These are phyloP conservation scores for Drepana arcuata DNA, from an alignment of 1,140 invertebrate species.

Conservation along the genomic window DNA sequence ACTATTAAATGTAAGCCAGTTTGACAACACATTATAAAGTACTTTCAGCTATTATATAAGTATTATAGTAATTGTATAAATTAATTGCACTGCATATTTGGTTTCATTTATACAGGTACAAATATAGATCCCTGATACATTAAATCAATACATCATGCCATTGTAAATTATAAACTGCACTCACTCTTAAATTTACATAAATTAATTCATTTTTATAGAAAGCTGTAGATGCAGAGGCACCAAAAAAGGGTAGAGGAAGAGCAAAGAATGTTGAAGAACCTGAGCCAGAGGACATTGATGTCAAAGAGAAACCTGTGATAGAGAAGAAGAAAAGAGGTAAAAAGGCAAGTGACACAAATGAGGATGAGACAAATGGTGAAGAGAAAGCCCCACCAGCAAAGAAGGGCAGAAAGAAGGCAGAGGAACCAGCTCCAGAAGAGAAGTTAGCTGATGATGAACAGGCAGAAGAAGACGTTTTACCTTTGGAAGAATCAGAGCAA, in stretches of 20 bases:
- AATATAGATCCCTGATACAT: too few species aligned
- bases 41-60: too few species aligned
- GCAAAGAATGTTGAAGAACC: slow-evolving; percentile 34
- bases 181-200: too few species aligned
- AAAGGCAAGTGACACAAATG: slow-evolving; percentile 25
- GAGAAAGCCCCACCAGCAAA: slow-evolving; percentile 28
- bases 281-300: slow-evolving; percentile 25
- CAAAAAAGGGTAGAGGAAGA: slow-evolving; percentile 54
- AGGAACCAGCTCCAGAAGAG: slow-evolving; percentile 22
- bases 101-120: too few species aligned
- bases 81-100: too few species aligned
- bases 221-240: slow-evolving; percentile 42
- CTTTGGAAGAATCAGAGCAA: slow-evolving; percentile 24
- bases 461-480: slow-evolving; percentile 21
- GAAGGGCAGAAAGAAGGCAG: slow-evolving; percentile 46
- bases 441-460: slow-evolving; percentile 35
- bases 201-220: slow-evolving; percentile 38
- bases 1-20: too few species aligned
- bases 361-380: slow-evolving; percentile 28
- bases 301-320: slow-evolving; percentile 28
- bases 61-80: too few species aligned
- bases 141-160: neutral
- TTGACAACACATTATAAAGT: too few species aligned
- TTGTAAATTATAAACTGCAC: too few species aligned
- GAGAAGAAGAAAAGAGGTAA: slow-evolving; percentile 51